phyloP scores from a whole-genome alignment of 2,113 vertebrate genomes.

The Tinamus guttatus region DNA sequence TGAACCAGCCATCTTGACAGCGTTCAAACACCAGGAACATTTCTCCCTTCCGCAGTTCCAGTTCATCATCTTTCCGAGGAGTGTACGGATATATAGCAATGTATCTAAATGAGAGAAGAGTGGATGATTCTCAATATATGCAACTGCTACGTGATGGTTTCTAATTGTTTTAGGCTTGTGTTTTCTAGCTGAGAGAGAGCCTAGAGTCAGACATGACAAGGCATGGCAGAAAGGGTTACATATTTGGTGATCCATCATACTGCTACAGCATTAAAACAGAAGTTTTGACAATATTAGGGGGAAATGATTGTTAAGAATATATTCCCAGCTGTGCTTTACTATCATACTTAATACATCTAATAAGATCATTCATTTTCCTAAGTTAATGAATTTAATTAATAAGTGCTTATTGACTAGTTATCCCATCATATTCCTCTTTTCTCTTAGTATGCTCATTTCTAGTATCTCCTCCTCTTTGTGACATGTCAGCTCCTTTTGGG shows the following conservation, averaged over 20 bases:
- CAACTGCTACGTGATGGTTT: neutral
- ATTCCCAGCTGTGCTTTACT: neutral
- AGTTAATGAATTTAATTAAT: neutral
- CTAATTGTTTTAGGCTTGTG: neutral
- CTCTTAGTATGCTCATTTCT: neutral
- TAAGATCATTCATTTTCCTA: neutral
- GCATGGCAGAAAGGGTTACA: neutral
- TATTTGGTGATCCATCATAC: neutral
- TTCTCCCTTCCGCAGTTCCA: slow-evolving; percentile 96
- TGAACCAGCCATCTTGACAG: slow-evolving; percentile 99
- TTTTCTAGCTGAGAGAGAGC: neutral
- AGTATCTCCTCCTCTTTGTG: neutral
- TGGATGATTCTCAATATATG: neutral
- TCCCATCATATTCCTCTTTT: neutral
- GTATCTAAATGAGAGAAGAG: slow-evolving; percentile 75
- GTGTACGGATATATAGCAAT: slow-evolving; percentile 94
- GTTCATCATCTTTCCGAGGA: slow-evolving; percentile 95
- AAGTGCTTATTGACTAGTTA: neutral
- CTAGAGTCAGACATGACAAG: neutral
- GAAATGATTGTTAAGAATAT: neutral
- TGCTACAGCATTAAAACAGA: neutral
- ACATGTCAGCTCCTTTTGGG: neutral
- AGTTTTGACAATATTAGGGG: neutral
- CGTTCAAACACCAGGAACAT: slow-evolving; percentile 98
- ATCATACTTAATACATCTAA: neutral